Evolutionary conservation across 2,113 vertebrate genomes (phyloP), one percentile per base, ranked within the genome.

Genomic region (Zapornia atra): DNA sequence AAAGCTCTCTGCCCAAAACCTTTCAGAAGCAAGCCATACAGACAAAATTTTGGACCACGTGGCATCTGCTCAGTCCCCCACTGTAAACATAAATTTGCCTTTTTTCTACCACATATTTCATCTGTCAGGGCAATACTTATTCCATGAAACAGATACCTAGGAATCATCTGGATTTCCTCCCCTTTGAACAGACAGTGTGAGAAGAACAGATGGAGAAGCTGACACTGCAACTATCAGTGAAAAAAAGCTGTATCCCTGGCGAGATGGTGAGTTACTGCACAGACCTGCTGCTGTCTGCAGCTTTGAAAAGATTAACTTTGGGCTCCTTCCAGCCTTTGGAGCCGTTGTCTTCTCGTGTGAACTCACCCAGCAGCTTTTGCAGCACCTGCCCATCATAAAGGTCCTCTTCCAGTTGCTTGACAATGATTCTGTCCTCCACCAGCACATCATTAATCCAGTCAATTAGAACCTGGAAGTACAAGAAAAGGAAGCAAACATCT

Each of bases 321-420:
- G 34, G 42, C 15, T 16, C 46, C 38, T 68, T 36, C 7, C 56
- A 65, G 51, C 14, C 51, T 31, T 20, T 36, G 31, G 42, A 46
- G 33, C 9, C 1, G 0, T 7, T 15, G 59, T 7, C 17, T 59
- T 21, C 21, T 40, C 46, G 21, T 12, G 12, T 48, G 8, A 36
- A 85, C 98, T 99, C 96, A 99, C 99, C 99, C 83, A 99, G 97
- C 50, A 99, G 97, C 96, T 99, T 99, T 96, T 99, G 99, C 22
- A 99, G 98, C 96, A 99, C 99, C 94, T 99, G 99, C 42, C 99
- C 99, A 18, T 99, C 99, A 5, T 99, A 99, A 20, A 99, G 98
- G 81, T 99, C 99, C 87, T 99, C 99, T 90, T 99, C 99, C 82
- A 99, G 98, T 83, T 99, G 98, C 88, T 99, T 99, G 90, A 99